phyloP scores from a whole-genome alignment of 2,113 vertebrate species.

The Chionodraco myersi region DNA sequence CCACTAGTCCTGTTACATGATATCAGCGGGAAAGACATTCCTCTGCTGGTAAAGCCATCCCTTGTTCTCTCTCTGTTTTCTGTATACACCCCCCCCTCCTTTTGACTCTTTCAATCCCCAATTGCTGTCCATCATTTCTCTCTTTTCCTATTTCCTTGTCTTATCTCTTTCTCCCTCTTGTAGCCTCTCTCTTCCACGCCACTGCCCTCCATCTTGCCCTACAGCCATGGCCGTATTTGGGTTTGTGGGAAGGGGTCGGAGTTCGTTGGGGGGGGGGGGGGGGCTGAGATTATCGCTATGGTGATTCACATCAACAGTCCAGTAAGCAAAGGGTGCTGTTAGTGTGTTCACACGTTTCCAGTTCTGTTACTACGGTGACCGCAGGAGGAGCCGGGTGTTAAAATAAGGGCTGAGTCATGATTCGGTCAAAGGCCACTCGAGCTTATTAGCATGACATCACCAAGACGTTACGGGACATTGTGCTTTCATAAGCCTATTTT shows the following conservation, averaged over 20 bases:
- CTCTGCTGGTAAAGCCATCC: constrained; percentile 60
- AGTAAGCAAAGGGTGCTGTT: constrained; percentile 33
- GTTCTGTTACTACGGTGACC: constrained; percentile 24
- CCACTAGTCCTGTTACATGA: constrained; percentile 59
- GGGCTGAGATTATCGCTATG: constrained; percentile 71
- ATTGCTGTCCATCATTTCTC: constrained; percentile 6
- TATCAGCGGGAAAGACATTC: constrained; percentile 70
- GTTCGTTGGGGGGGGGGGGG: constrained; percentile 12
- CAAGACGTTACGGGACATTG: constrained; percentile 12
- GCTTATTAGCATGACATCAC: constrained; percentile 48
- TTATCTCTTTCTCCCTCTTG: constrained; percentile 19
- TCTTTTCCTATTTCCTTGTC: background rate
- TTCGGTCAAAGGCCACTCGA: constrained; percentile 24
- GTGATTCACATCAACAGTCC: constrained; percentile 65
- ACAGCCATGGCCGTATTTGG: constrained; percentile 78
- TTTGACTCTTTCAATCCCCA: background rate
- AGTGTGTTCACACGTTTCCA: constrained; percentile 50
- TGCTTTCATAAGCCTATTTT: constrained; percentile 26
- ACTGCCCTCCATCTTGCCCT: constrained; percentile 47
- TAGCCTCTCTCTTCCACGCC: constrained; percentile 25
- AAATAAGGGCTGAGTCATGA: constrained; percentile 50
- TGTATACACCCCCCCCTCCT: background rate
- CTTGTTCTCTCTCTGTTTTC: constrained; percentile 40
- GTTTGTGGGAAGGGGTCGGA: constrained; percentile 54
- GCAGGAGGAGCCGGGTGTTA: constrained; percentile 20